Evolutionary conservation across 64 coral and sea anemone genomes (phyloP).

Genomic region (Anthopleura sola): DNA sequence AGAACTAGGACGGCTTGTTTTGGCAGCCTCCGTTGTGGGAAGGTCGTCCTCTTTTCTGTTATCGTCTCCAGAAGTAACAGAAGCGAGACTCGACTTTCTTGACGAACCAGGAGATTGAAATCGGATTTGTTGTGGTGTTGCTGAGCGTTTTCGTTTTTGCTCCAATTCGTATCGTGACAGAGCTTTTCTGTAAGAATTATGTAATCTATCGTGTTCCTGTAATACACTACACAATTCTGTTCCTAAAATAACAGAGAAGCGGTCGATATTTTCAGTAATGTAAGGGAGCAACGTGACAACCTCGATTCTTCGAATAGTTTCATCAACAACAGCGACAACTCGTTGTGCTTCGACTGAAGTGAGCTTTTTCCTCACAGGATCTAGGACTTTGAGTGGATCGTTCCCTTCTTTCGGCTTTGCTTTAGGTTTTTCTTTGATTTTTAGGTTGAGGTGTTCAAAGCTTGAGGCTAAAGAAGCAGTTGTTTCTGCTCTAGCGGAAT

Average conservation of each 20-base stretch:
- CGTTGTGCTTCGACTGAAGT: conserved; percentile 95
- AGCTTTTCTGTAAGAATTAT: conserved; percentile 73
- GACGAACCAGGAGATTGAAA: conserved; percentile 35
- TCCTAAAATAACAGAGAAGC: conserved; percentile 85
- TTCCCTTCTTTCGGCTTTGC: conserved; percentile 63
- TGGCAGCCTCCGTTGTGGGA: not conserved
- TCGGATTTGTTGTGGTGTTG: conserved; percentile 19
- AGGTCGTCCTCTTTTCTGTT: not conserved
- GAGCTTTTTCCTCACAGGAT: conserved; percentile 90
- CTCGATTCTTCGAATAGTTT: conserved; percentile 79
- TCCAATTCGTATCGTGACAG: conserved; percentile 72
- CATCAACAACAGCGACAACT: conserved; percentile 80
- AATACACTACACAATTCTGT: conserved; percentile 64
- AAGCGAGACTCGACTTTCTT: conserved; percentile 9
- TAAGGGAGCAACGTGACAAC: conserved; percentile 84
- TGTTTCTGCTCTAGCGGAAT: conserved; percentile 64
- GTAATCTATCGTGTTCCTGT: conserved; percentile 77
- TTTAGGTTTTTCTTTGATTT: conserved; percentile 75
- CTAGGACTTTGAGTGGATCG: conserved; percentile 91
- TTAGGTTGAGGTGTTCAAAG: conserved; percentile 64
- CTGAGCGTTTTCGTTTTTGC: conserved; percentile 46
- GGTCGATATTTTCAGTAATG: conserved; percentile 75
- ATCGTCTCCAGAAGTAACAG: not conserved
- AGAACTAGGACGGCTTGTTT: conserved; percentile 41
- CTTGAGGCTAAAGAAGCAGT: conserved; percentile 87